Percentiles rank a stretch among this genome's conserved stretches.
Evolutionary conservation across 2,113 vertebrate species (phyloP).

Genomic region (Poeciliopsis retropinna): DNA sequence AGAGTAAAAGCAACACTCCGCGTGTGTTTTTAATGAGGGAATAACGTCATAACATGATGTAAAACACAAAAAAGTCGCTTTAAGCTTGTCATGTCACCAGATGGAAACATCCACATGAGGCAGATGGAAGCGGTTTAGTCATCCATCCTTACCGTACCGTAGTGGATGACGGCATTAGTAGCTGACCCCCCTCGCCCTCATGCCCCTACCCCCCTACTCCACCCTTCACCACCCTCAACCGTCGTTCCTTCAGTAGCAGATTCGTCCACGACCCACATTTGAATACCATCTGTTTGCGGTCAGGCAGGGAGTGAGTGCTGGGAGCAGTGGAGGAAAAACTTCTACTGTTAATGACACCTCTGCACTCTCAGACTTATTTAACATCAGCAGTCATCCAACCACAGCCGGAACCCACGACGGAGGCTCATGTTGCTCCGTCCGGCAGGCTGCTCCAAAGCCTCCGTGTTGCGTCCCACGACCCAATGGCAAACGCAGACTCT

Average conservation of each 20-base stretch:
- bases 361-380: conserved; percentile 18
- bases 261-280: conserved; percentile 50
- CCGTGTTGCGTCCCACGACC: not conserved
- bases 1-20: no score
- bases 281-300: conserved; percentile 71
- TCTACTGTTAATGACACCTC: conserved; percentile 39
- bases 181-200: no score
- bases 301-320: conserved; percentile 29
- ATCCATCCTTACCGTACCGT: not conserved
- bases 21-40: no score
- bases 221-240: no score
- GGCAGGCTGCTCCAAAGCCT: not conserved
- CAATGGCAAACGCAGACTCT: conserved; percentile 40
- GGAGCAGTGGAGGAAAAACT: conserved; percentile 22
- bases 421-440: not conserved
- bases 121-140: not conserved
- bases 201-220: no score
- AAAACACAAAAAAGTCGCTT: no score
- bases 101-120: conserved; percentile 4
- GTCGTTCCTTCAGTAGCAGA: conserved; percentile 10
- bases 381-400: conserved; percentile 30
- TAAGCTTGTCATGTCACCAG: not conserved
- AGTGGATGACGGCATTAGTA: conserved; percentile 4
- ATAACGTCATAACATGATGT: no score
- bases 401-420: conserved; percentile 12